Base-by-base conservation (phyloP, 2,113 vertebrate genomes). In the Seriola rivoliana region DNA sequence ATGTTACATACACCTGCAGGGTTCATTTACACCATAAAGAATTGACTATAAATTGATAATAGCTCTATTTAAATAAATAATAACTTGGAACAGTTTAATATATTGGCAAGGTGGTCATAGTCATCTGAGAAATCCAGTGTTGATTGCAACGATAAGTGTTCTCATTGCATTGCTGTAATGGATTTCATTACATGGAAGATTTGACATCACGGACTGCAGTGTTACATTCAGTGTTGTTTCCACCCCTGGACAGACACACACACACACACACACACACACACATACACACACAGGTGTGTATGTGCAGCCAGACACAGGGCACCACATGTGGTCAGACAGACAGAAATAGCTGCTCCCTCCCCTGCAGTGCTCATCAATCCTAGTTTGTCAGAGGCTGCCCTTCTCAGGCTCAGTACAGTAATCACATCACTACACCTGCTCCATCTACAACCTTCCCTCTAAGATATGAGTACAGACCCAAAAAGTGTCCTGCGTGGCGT, bases 321-420 rank as follows among this genome's bases (percentile, higher is more conserved):
- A 9, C 65, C 16, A 38, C 80, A 85, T 77, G 87, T 73, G 82
- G 80, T 76, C 75, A 80, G 75, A 85, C 54, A 63, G 79, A 80
- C 82, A 81, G 84, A 91, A 86, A 89, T 85, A 90, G 85, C 82
- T 21, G 16, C 75, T 80, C 66, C 62, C 65, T 73, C 46, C 60
- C 87, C 82, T 82, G 82, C 84, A 66, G 84, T 17, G 77, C 78
- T 78, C 91, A 91, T 92, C 87, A 88, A 88, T 90, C 81, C 86
- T 88, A 63, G 69, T 85, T 88, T 85, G 86, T 90, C 82, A 85
- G 72, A 64, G 68, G 42, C 54, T 62, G 50, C 84, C 66, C 81
- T 36, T 42, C 80, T 84, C 55, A 5, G 59, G 36, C 66, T 59
- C 60, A 17, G 36, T 74, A 42, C 86, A 85, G 77, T 90, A 80